Percentiles rank a stretch among this genome's conserved stretches.
These are phyloP conservation scores for Oreochromis aureus DNA, from an alignment of 2,113 vertebrate species.

Conservation along the genomic window DNA sequence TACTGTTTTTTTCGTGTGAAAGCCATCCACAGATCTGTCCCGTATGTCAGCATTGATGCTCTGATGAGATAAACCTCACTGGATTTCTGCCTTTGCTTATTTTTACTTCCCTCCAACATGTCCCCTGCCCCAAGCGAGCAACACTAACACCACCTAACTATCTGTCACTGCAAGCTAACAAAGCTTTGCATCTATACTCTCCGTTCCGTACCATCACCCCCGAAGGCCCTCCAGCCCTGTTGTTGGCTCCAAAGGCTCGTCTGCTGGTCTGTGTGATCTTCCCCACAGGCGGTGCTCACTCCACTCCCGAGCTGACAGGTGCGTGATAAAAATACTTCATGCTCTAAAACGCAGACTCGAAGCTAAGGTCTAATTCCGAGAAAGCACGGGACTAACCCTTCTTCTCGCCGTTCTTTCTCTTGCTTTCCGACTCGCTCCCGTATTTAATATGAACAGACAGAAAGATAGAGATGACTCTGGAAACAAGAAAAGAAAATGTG, in stretches of 20 bases:
- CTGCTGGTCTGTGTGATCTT: constrained; percentile 34
- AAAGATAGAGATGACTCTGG: background rate
- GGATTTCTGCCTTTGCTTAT: constrained; percentile 17
- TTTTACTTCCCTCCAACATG: background rate
- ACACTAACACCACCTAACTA: background rate
- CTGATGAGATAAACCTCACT: background rate
- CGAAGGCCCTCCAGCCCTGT: background rate
- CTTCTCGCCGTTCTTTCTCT: background rate
- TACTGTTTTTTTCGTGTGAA: background rate
- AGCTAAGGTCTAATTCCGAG: background rate
- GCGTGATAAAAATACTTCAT: constrained; percentile 32
- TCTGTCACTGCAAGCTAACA: constrained; percentile 20
- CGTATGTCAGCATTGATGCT: background rate
- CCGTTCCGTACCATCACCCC: background rate
- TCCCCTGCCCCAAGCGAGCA: background rate
- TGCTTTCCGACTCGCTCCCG: background rate
- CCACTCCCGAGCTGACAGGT: constrained; percentile 29
- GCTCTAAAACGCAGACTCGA: background rate
- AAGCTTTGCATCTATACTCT: background rate
- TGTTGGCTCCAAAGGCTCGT: background rate
- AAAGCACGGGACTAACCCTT: background rate
- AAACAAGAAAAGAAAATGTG: background rate
- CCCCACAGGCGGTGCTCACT: constrained; percentile 26
- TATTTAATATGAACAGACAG: constrained; percentile 28
- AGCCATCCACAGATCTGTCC: constrained; percentile 7